A percentile compares a stretch with the other conserved stretches of the same genome.
phyloP scores from a whole-genome alignment of 2,113 vertebrate genomes.

The Chaetorhynchus papuensis region DNA sequence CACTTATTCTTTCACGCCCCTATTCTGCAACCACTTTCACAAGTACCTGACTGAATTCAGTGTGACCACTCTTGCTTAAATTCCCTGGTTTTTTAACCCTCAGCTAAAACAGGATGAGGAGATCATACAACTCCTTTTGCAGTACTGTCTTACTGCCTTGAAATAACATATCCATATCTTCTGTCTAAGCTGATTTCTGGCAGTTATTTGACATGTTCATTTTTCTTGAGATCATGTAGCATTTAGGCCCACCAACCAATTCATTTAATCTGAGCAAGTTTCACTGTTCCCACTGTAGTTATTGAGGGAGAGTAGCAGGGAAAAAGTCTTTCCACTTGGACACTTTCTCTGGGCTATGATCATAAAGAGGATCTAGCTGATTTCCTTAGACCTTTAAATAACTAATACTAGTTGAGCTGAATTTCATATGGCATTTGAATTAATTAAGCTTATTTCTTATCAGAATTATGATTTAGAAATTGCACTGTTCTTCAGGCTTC shows the following conservation, averaged over 20 bases:
- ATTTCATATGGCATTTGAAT: neutral
- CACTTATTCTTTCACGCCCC: neutral
- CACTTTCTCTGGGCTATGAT: neutral
- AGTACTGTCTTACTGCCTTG: neutral
- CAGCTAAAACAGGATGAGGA: neutral
- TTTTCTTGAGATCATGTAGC: neutral
- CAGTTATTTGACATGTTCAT: neutral
- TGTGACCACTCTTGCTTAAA: neutral
- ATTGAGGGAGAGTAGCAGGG: neutral
- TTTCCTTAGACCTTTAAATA: conserved; percentile 18
- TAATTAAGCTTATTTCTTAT: neutral
- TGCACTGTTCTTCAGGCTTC: neutral
- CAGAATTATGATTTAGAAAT: neutral
- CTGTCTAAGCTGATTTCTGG: neutral
- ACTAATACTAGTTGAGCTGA: neutral
- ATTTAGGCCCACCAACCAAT: neutral
- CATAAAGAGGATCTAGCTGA: neutral
- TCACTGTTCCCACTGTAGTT: neutral
- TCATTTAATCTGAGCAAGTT: neutral
- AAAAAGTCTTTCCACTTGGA: neutral
- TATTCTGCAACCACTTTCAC: neutral
- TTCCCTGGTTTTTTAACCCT: neutral
- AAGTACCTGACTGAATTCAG: neutral
- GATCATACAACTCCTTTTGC: neutral
- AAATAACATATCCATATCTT: neutral